Evolutionary conservation across 2,113 vertebrate species (phyloP), one percentile per base, ranked within the genome.

Genomic region (Carassius carassius): DNA sequence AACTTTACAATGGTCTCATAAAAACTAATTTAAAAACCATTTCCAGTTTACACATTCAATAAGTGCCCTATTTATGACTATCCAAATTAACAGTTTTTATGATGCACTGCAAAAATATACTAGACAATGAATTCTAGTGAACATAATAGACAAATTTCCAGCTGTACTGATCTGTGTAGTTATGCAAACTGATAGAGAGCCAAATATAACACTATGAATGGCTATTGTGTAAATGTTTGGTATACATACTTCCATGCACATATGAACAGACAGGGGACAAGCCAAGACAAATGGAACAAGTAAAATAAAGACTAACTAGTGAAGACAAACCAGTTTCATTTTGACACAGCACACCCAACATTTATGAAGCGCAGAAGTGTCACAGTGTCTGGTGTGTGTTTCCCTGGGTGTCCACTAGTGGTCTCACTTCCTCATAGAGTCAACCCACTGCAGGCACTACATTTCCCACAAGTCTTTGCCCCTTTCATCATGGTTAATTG

Each of bases 161-260:
- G 3, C 67, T 70, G 32, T 10, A 21, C 32, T 21, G 17, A 11
- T 9, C 32, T 37, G 67, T 41, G 19, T 12, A 12, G 35, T 70
- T 70, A 41, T 70, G 35, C 35, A 41, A 41, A 41, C 1, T 21
- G 25, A 25, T 32, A 10, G 19, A 70, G 47, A 51, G 47, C 4
- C 23, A 29, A 76, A 76, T 17, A 51, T 76, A 16, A 54, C 29
- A 76, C 47, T 29, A 75, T 54, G 16, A 51, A 76, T 51, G 47
- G 49, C 10, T 76, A 76, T 76, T 54, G 47, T 51, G n/a, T 29
- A 54, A 76, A 76, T 54, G 25, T 76, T 51, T 51, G 47, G 47
- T 76, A 41, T 12, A n/a, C 35, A n/a, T 41, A 41, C 4, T 72
- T 41, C 9, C 32, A 70, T 5, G 32, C 69, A 13, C 69, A 72